phyloP scores from a whole-genome alignment of 2,888 invertebrate genomes.

The Shargacucullia verbasci region DNA sequence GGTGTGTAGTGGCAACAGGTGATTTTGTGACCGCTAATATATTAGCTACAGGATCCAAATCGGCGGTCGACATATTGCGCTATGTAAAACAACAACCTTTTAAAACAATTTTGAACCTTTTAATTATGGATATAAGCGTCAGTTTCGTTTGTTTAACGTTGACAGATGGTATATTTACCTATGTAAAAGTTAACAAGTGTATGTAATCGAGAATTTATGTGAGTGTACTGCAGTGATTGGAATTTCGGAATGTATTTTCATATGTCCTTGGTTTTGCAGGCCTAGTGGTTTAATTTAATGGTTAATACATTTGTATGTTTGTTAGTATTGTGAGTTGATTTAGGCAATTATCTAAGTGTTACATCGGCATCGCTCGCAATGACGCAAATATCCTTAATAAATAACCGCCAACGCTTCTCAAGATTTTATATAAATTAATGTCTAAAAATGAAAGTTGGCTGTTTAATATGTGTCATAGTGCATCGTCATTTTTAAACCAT shows the following conservation, averaged over 20 bases:
- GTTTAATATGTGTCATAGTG: slow-evolving; percentile 17
- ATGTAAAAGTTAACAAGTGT: slow-evolving; percentile 63
- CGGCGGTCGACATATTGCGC: slow-evolving; percentile 79
- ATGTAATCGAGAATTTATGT: slow-evolving; percentile 61
- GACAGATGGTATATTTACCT: slow-evolving; percentile 72
- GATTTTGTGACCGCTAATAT: slow-evolving; percentile 86
- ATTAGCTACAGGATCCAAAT: slow-evolving; percentile 82
- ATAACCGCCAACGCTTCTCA: slow-evolving; percentile 22
- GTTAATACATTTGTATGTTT: slow-evolving; percentile 43
- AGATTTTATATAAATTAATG: slow-evolving; percentile 10
- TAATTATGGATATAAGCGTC: slow-evolving; percentile 29
- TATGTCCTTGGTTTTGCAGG: slow-evolving; percentile 53
- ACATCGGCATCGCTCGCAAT: slow-evolving; percentile 50
- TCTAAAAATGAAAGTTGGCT: slow-evolving; percentile 36
- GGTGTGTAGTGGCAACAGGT: slow-evolving; percentile 85
- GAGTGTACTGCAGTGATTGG: slow-evolving; percentile 63
- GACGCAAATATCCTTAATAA: slow-evolving; percentile 40
- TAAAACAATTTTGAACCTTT: slow-evolving; percentile 52
- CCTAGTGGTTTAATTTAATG: slow-evolving; percentile 48
- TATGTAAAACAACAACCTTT: slow-evolving; percentile 61
- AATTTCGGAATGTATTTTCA: slow-evolving; percentile 61
- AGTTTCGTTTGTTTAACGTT: slow-evolving; percentile 44
- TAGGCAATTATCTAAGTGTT: slow-evolving; percentile 51
- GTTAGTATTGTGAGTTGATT: slow-evolving; percentile 44
- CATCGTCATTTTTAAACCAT: slow-evolving; percentile 3